A percentile compares a stretch with the other conserved stretches of the same genome.
These are phyloP conservation scores for Catharus fuscescens DNA, from an alignment of 2,113 vertebrate genomes.

Conservation along the genomic window DNA sequence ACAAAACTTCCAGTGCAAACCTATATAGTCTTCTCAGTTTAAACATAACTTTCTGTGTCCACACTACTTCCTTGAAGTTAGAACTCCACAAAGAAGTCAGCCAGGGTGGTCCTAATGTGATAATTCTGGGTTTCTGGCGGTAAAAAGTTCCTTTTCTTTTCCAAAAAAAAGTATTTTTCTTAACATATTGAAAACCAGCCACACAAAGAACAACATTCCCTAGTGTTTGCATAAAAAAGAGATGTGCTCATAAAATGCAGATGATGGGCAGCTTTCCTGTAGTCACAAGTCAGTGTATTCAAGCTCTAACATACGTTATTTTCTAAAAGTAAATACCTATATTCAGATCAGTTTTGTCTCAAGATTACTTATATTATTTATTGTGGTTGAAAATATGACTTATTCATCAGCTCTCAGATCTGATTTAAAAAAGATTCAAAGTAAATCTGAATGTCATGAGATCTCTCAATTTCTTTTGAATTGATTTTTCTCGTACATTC, in stretches of 20 bases:
- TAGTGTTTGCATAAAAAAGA: not conserved
- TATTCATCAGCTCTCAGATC: not conserved
- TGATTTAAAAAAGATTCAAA: not conserved
- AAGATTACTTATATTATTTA: not conserved
- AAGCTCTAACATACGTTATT: not conserved
- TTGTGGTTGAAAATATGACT: not conserved
- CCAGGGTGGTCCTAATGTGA: slow-evolving; percentile 44
- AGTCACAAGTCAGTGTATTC: not conserved
- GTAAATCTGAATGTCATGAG: not conserved
- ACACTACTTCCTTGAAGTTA: not conserved
- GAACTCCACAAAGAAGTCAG: not conserved
- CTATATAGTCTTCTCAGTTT: not conserved
- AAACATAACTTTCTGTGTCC: not conserved
- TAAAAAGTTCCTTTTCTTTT: not conserved
- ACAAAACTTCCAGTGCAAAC: not conserved
- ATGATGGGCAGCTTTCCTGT: not conserved
- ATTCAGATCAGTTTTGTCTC: not conserved
- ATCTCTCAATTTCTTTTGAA: not conserved
- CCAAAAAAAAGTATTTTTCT: not conserved
- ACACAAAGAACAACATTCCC: slow-evolving; percentile 10
- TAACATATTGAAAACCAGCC: not conserved
- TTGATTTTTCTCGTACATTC: not conserved
- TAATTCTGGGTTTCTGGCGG: slow-evolving; percentile 38
- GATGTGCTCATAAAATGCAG: not conserved
- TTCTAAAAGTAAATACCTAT: not conserved